Evolutionary conservation across 2,797 vertebrate genomes (phyloP).

Genomic region (Alauda arvensis): DNA sequence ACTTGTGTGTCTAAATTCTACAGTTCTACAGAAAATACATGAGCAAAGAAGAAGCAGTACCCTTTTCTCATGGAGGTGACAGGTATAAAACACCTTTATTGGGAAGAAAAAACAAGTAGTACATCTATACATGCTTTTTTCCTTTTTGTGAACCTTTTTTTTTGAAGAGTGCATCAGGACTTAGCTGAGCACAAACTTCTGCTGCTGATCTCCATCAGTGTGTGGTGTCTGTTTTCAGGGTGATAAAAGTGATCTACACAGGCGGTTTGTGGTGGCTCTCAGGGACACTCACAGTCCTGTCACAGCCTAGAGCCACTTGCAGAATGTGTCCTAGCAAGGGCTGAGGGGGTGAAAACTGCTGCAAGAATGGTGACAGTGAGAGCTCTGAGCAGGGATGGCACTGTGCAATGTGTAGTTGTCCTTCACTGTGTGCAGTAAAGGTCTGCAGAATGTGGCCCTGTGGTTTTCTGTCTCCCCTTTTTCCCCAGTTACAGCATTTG

Average conservation of each 20-base stretch:
- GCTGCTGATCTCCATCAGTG: background rate
- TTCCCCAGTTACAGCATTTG: background rate
- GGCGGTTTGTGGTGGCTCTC: background rate
- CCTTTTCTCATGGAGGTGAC: background rate
- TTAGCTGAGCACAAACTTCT: background rate
- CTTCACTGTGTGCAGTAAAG: background rate
- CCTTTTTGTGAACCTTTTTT: background rate
- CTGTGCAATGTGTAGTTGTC: background rate
- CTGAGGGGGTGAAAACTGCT: background rate
- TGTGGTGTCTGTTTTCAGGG: background rate
- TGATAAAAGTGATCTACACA: background rate
- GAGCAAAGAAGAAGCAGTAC: background rate
- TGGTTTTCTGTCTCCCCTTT: background rate
- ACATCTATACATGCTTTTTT: background rate
- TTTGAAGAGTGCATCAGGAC: background rate
- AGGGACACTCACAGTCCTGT: background rate
- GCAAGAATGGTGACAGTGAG: background rate
- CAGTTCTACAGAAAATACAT: background rate
- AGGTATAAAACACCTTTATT: background rate
- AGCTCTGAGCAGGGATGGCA: background rate
- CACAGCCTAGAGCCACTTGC: background rate
- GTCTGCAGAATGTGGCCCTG: background rate
- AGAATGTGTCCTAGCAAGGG: background rate
- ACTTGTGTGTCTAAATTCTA: background rate
- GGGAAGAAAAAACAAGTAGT: background rate